A percentile compares a stretch with the other conserved stretches of the same genome.
Conservation (phyloP, 2,113 vertebrate species). For the Abramis brama region DNA sequence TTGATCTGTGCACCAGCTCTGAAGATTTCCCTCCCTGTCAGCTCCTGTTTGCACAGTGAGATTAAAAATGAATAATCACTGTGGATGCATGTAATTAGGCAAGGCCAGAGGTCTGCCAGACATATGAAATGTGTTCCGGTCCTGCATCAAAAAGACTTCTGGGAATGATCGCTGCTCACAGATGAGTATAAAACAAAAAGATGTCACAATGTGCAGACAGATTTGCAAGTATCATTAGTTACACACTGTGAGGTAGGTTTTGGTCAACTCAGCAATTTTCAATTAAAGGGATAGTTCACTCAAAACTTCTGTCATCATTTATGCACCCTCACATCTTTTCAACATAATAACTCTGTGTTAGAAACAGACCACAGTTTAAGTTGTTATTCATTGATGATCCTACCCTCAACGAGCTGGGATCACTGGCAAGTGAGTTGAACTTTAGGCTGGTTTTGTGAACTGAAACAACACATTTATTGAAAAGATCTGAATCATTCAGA, state of each 20-base stretch:
- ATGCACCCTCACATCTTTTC: not conserved
- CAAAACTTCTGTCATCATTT: not conserved
- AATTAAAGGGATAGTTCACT: not conserved
- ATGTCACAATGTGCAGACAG: constrained; percentile 1
- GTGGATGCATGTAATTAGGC: constrained; percentile 37
- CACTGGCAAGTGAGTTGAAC: not conserved
- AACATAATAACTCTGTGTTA: not conserved
- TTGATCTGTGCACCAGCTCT: constrained; percentile 6
- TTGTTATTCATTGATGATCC: not conserved
- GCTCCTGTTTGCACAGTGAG: constrained; percentile 24
- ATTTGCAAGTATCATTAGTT: constrained; percentile 45
- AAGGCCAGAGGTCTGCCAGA: constrained; percentile 35
- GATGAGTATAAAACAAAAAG: constrained; percentile 36
- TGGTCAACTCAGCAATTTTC: not conserved
- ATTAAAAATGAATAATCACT: constrained; percentile 42
- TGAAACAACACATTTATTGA: not conserved
- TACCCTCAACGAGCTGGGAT: not conserved
- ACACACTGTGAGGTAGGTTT: not conserved
- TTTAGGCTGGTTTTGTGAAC: not conserved
- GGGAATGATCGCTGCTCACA: constrained; percentile 17
- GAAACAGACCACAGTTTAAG: not conserved
- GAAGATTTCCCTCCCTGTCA: constrained; percentile 24
- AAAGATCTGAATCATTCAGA: not conserved
- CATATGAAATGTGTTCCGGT: constrained; percentile 17
- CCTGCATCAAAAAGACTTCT: constrained; percentile 23